Percentiles rank a stretch among this genome's conserved stretches.
phyloP scores from a whole-genome alignment of 2,113 vertebrate species.

The Blennius ocellaris region DNA sequence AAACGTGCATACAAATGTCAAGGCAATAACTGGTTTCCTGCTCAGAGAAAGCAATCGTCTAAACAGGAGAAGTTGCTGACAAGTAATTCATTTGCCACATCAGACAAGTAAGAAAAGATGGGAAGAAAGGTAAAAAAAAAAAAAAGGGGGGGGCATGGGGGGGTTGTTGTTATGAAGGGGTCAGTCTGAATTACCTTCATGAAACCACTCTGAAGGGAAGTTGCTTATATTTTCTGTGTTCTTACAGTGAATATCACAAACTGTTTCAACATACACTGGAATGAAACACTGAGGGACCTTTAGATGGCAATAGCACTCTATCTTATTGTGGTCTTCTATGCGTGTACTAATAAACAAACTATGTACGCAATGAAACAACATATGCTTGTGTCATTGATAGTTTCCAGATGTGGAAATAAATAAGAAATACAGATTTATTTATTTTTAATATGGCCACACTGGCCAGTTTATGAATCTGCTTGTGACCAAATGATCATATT shows the following conservation, averaged over 20 bases:
- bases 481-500: conserved; percentile 62
- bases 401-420: conserved; percentile 46
- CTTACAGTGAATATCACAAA: too few species aligned
- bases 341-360: conserved; percentile 33
- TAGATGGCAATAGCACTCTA: conserved; percentile 21
- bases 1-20: conserved; percentile 77
- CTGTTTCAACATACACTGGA: conserved; percentile 26
- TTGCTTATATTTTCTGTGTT: not conserved
- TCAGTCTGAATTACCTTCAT: conserved; percentile 29
- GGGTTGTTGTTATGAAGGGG: not conserved
- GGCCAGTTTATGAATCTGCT: conserved; percentile 30
- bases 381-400: conserved; percentile 37
- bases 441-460: conserved; percentile 31
- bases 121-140: conserved; percentile 8
- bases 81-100: conserved; percentile 60
- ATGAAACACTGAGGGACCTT: conserved; percentile 33
- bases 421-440: conserved; percentile 25
- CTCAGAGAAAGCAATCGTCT: conserved; percentile 55
- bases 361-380: conserved; percentile 15
- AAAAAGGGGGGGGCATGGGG: conserved; percentile 5
- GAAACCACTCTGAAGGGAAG: conserved; percentile 13
- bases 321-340: conserved; percentile 22
- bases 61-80: conserved; percentile 64
- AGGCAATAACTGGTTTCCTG: conserved; percentile 78
- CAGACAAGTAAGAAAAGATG: conserved; percentile 13